Evolutionary conservation across 2,888 invertebrate species (phyloP), one percentile per base, ranked within the genome.

Genomic region (Hesperia comma): DNA sequence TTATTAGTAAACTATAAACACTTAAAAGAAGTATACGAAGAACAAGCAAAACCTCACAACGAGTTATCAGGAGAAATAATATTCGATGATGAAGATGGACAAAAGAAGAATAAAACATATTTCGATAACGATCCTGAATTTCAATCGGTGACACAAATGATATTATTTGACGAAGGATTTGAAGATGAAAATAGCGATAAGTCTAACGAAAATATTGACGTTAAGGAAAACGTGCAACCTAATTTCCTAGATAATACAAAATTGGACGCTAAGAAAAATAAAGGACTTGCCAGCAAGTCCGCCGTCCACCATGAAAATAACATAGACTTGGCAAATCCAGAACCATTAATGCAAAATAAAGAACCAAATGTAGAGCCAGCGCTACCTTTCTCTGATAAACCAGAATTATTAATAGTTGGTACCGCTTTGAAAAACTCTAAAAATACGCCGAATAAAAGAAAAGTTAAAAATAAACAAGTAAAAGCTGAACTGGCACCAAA

Each of bases 1-100:
- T 72, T 90, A 43, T 82, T 90, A 56, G 72, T 72, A 6, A 86
- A 85, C 54, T 88, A 88, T 69, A 77, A 87, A 70, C 75, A 81
- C 40, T 69, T 86, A 7, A 78, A 87, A 67, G 81, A 78, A 46
- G 71, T 80, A 46, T 84, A 83, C 57, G 74, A 76, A 67, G 78
- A 79, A 0, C 69, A 79, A 46, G 82, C 79, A 21, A 73, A 69
- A 12, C 32, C 77, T 0, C 75, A 77, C 12, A 70, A 71, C 21
- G 74, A 75, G 19, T 60, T 74, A 19, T 73, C 77, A 7, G 68
- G 63, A 43, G 79, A 79, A 68, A 70, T 73, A 0, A 75, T 76
- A 49, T 53, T 4, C 12, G 54, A 37, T 21, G 55, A 43, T 46
- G 40, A 7, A 43, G 15, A 32, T 15, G 33, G 51, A 40, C 5